phyloP scores from a whole-genome alignment of 2,888 invertebrate genomes.

The Papilio elwesi region DNA sequence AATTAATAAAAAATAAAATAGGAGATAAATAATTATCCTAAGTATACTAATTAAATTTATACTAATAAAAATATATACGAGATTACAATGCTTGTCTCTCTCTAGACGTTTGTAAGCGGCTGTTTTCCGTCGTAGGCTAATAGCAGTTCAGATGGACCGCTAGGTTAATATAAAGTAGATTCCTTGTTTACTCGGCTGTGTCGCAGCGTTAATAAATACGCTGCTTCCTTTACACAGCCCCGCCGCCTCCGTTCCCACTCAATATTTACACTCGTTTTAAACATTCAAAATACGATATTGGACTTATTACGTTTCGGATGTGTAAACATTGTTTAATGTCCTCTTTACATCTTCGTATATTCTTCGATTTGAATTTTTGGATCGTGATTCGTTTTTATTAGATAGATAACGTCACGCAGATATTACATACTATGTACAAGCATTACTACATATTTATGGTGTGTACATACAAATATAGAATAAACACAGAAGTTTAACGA shows the following conservation, averaged over 20 bases:
- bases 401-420: no score
- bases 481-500: no score
- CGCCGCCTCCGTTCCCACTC: conserved; percentile 60
- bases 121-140: conserved; percentile 56
- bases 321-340: conserved; percentile 13
- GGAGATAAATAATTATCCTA: neutral
- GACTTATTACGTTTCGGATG: conserved; percentile 43
- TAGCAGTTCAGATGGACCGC: conserved; percentile 67
- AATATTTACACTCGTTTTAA: conserved; percentile 65
- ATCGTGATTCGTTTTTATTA: neutral
- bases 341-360: neutral
- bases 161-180: conserved; percentile 76
- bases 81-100: conserved; percentile 1
- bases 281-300: conserved; percentile 52
- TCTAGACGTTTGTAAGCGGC: conserved; percentile 42
- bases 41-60: neutral
- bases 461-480: no score
- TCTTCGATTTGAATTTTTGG: conserved; percentile 1
- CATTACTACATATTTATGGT: no score
- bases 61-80: neutral
- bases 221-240: conserved; percentile 59
- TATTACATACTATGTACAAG: no score
- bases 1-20: neutral
- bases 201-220: conserved; percentile 74
- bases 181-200: conserved; percentile 71